A percentile compares a stretch with the other conserved stretches of the same genome.
phyloP scores from a whole-genome alignment of 2,113 vertebrate genomes.

The Nycticorax nycticorax region DNA sequence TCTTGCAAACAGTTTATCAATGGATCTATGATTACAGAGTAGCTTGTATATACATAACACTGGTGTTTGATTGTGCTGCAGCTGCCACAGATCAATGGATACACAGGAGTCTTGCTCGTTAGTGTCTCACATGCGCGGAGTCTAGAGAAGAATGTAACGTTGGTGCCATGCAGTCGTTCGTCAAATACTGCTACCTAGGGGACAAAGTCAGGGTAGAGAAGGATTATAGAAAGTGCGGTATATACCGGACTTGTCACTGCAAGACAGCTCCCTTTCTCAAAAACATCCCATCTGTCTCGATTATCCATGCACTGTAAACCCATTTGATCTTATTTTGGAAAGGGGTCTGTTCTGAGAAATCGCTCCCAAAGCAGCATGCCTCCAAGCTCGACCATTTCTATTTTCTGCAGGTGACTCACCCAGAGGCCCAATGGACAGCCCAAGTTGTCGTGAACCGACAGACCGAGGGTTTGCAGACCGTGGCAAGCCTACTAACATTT shows the following conservation, averaged over 20 bases:
- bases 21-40: constrained; percentile 44
- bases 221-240: background rate
- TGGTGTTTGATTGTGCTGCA: constrained; percentile 33
- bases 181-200: background rate
- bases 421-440: background rate
- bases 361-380: background rate
- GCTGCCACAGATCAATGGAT: constrained; percentile 49
- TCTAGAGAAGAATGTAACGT: background rate
- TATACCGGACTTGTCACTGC: background rate
- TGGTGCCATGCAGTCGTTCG: background rate
- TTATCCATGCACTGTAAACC: background rate
- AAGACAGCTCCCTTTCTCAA: background rate
- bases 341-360: background rate
- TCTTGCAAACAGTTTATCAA: constrained; percentile 50
- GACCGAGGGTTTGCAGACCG: background rate
- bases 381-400: background rate
- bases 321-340: background rate
- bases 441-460: background rate
- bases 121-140: background rate
- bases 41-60: constrained; percentile 19
- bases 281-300: background rate
- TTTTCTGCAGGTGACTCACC: background rate
- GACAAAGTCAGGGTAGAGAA: background rate
- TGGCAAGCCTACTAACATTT: background rate
- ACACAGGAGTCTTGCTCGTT: background rate